These are phyloP conservation scores for Drosophila algonquin DNA, from an alignment of 2,888 invertebrate species.

Conservation along the genomic window DNA sequence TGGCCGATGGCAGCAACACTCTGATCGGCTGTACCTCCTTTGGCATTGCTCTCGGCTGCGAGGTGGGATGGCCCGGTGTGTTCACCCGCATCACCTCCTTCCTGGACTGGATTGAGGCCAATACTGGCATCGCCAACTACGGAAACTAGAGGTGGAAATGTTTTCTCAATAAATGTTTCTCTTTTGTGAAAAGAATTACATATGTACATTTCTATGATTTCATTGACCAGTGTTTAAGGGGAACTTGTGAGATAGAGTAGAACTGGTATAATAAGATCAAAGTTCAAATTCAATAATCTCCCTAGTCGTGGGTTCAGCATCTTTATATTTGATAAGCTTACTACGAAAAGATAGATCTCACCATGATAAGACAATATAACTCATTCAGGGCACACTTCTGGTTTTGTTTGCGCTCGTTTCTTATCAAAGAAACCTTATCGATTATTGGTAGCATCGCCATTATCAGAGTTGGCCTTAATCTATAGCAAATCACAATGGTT, in stretches of 20 bases:
- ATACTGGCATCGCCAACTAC: conserved; percentile 59
- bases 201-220: neutral
- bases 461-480: conserved; percentile 11
- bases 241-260: too few relatives aligned
- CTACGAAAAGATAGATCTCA: conserved; percentile 16
- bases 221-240: neutral
- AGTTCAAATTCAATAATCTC: neutral
- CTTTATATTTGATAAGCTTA: conserved; percentile 10
- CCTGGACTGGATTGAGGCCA: conserved; percentile 79
- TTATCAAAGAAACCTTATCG: conserved; percentile 19
- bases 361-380: conserved; percentile 9
- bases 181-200: neutral
- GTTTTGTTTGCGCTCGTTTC: neutral
- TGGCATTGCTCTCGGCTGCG: conserved; percentile 79
- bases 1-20: conserved; percentile 53
- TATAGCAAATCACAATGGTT: conserved; percentile 36
- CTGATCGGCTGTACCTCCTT: conserved; percentile 82
- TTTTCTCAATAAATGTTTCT: conserved; percentile 4
- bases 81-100: conserved; percentile 80
- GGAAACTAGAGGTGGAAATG: conserved; percentile 41
- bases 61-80: conserved; percentile 79
- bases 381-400: conserved; percentile 2
- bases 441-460: conserved; percentile 30
- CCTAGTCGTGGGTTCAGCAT: conserved; percentile 9
- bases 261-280: neutral